A percentile compares a stretch with the other conserved stretches of the same genome.
Evolutionary conservation across 2,888 invertebrate species (phyloP).

Genomic region (Eurois occulta): DNA sequence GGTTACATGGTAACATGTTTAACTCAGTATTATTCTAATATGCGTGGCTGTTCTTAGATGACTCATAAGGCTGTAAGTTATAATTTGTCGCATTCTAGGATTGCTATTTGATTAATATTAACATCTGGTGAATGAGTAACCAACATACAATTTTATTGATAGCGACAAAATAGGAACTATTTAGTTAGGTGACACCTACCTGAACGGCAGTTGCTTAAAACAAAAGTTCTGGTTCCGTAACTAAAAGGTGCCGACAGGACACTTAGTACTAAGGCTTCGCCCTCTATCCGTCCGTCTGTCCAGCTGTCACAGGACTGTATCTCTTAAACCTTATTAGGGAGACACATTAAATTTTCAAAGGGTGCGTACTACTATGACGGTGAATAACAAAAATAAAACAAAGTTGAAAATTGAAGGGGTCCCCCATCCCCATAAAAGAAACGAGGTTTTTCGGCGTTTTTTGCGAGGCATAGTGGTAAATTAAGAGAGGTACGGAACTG

Average conservation of each 20-base stretch:
- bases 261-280: background rate
- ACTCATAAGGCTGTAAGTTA: constrained; percentile 11
- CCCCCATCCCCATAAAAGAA: background rate
- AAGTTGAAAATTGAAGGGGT: too few relatives aligned
- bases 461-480: background rate
- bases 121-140: constrained; percentile 12
- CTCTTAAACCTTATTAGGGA: background rate
- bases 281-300: background rate
- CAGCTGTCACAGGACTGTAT: background rate
- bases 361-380: background rate
- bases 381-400: background rate
- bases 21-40: background rate
- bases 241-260: background rate
- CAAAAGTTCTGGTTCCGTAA: background rate
- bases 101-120: constrained; percentile 3
- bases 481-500: background rate
- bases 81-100: constrained; percentile 6
- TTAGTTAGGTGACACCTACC: background rate
- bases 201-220: background rate
- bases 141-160: constrained; percentile 6
- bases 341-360: background rate
- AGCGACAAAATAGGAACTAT: background rate
- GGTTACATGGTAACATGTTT: background rate
- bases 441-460: background rate
- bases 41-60: background rate